Conservation (phyloP, 2,113 vertebrate genomes). For the Macquaria ambigua region DNA sequence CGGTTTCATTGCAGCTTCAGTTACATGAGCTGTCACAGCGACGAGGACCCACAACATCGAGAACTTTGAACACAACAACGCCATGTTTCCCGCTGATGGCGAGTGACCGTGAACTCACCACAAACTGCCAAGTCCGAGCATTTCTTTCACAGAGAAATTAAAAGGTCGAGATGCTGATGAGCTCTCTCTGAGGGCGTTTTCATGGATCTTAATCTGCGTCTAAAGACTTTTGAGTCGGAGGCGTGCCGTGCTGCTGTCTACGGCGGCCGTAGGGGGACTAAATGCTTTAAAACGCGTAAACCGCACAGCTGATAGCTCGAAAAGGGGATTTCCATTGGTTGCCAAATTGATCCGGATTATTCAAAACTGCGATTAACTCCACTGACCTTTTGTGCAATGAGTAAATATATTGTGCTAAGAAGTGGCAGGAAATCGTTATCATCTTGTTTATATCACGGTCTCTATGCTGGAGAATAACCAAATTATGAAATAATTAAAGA, state of each 20-base stretch:
- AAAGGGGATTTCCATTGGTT: background rate
- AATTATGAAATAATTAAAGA: background rate
- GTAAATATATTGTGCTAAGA: background rate
- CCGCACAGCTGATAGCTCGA: rapidly evolving
- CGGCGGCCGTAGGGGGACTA: constrained; percentile 37
- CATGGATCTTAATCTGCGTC: background rate
- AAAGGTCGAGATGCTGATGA: background rate
- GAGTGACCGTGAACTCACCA: constrained; percentile 33
- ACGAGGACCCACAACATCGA: constrained; percentile 40
- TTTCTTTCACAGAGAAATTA: rapidly evolving
- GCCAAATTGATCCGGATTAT: background rate
- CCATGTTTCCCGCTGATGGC: constrained; percentile 32
- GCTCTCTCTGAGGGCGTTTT: rapidly evolving
- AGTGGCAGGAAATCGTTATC: background rate
- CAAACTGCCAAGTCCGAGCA: background rate
- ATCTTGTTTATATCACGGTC: background rate
- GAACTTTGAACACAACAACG: constrained; percentile 8
- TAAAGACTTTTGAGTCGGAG: constrained; percentile 14
- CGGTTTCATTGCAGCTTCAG: background rate
- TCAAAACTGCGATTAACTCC: background rate
- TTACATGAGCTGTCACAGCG: constrained; percentile 31
- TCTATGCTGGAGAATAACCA: background rate
- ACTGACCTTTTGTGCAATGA: too few relatives aligned
- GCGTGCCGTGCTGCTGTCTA: constrained; percentile 47
- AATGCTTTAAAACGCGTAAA: background rate